Percentiles rank a stretch among this genome's conserved stretches.
These are phyloP conservation scores for Mionectes olivaceus DNA, from an alignment of 2,797 vertebrate species.

Conservation along the genomic window DNA sequence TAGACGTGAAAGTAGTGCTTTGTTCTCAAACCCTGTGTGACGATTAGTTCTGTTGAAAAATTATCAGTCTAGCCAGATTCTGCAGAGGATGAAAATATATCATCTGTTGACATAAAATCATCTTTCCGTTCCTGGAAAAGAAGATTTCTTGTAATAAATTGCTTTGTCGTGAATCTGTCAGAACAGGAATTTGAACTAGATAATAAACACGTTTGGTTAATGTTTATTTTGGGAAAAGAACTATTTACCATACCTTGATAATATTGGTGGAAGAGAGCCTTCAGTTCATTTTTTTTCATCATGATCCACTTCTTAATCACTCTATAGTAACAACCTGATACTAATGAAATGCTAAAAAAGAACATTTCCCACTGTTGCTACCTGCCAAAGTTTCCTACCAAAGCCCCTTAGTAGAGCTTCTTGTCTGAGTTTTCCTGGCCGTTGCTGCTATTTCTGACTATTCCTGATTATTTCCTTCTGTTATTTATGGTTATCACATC, in stretches of 20 bases:
- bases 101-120: neutral
- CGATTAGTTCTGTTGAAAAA: slow-evolving; percentile 2
- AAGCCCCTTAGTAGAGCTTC: no score
- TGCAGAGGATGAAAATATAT: neutral
- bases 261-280: neutral
- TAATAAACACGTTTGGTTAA: neutral
- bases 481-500: no score
- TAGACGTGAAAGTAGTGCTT: neutral
- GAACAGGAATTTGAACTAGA: neutral
- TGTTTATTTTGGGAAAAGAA: neutral
- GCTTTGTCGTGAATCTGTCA: neutral
- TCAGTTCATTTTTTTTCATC: neutral
- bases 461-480: no score
- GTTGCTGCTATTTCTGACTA: no score
- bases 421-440: no score
- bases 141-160: neutral
- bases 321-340: no score
- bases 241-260: accelerated
- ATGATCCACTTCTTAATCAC: neutral
- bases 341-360: no score
- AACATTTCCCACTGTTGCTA: no score
- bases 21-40: neutral
- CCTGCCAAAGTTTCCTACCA: no score
- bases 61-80: neutral
- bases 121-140: neutral